Percentiles rank a stretch among this genome's conserved stretches.
Evolutionary conservation across 1,140 invertebrate genomes (phyloP).

Genomic region (Wasmannia auropunctata): DNA sequence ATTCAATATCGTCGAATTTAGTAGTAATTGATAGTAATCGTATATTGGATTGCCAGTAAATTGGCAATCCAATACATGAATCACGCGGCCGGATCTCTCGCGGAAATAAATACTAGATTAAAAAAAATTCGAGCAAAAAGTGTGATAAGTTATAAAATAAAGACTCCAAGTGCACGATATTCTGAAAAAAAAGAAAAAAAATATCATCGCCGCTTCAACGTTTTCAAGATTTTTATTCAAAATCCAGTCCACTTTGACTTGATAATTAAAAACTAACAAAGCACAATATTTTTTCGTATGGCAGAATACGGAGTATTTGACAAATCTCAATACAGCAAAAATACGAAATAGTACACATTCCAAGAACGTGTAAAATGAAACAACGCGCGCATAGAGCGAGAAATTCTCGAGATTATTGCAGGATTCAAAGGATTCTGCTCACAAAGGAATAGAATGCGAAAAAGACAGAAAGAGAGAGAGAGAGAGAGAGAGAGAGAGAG

Average conservation of each 20-base stretch:
- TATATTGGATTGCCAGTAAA: constrained; percentile 26
- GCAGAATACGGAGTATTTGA: not conserved
- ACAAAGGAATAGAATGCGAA: constrained; percentile 33
- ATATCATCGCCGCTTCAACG: not conserved
- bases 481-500: too few species aligned
- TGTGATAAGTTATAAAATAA: not conserved
- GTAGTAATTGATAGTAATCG: constrained; percentile 40
- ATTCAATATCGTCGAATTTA: constrained; percentile 49
- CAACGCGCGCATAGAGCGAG: not conserved
- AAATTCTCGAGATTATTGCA: constrained; percentile 52
- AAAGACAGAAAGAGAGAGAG: too few species aligned
- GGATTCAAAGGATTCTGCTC: constrained; percentile 34
- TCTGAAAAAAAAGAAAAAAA: not conserved
- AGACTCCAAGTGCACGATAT: not conserved
- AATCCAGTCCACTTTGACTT: not conserved
- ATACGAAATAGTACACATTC: not conserved
- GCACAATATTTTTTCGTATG: not conserved
- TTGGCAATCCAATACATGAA: constrained; percentile 17
- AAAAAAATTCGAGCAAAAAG: not conserved
- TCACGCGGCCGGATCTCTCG: not conserved
- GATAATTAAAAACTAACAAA: not conserved
- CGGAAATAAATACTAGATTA: not conserved
- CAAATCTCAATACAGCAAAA: not conserved
- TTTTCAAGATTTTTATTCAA: not conserved
- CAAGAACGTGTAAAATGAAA: constrained; percentile 19